phyloP scores from a whole-genome alignment of 2,113 vertebrate species.

The Setophaga petechia region DNA sequence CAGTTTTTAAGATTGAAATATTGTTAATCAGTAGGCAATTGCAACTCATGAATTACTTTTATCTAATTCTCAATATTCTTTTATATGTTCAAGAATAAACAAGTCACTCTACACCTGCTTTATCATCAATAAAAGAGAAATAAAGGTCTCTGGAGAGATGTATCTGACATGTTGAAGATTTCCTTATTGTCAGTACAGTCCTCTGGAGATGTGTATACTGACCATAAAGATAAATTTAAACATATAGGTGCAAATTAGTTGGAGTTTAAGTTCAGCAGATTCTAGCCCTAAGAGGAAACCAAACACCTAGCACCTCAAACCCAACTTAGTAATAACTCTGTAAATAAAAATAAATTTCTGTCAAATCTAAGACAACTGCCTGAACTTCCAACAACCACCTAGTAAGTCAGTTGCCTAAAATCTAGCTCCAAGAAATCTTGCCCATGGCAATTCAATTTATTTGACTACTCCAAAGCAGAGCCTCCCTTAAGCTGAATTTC shows the following conservation, averaged over 20 bases:
- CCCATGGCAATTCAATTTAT: background rate
- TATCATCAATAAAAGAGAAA: background rate
- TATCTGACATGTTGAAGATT: background rate
- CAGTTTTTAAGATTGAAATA: background rate
- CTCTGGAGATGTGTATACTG: background rate
- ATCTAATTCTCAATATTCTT: background rate
- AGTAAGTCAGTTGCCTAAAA: background rate
- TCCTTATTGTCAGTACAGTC: background rate
- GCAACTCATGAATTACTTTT: background rate
- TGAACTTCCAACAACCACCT: background rate
- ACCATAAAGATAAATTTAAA: background rate
- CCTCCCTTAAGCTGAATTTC: background rate
- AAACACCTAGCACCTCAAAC: background rate
- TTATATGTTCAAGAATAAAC: background rate
- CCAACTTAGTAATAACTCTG: background rate
- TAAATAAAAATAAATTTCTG: background rate
- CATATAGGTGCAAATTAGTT: too few species aligned
- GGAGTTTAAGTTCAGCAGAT: background rate
- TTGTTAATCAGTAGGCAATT: background rate
- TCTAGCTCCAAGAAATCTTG: background rate
- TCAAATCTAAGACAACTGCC: background rate
- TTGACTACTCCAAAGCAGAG: background rate
- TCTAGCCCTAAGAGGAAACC: background rate
- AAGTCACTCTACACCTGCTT: background rate
- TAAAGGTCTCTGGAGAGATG: background rate